Base-by-base conservation (phyloP, 2,113 vertebrate species). In the Chroicocephalus ridibundus region DNA sequence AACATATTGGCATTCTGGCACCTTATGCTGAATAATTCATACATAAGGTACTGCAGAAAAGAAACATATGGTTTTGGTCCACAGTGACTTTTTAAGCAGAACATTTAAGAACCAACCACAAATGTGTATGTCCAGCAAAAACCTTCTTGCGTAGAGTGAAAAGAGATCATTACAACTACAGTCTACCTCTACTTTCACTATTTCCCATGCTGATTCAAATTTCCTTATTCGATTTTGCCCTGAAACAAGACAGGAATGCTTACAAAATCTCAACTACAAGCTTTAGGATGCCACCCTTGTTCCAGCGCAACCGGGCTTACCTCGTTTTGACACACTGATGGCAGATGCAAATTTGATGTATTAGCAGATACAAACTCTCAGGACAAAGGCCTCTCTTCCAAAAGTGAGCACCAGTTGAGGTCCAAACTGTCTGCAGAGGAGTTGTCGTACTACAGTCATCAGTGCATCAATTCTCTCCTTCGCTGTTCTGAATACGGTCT, bases 11-110 rank as follows among this genome's bases (percentile, higher is more conserved):
- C 91, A 92, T 86, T 90, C 93, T 75, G 26, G 88, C 97, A 97
- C 97, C 97, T 97, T 97, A 97, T 97, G 97, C 77, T 96, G 95
- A 97, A 94, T 96, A 97, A 97, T 85, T 97, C 95, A 95, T 96
- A 88, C 85, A 88, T 87, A 97, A 98, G 96, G 94, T 84, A 88
- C 92, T 87, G 97, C 69, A 96, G 96, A 98, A 97, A 96, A 89
- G 95, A 89, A 97, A 94, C 97, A 97, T 96, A 97, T 96, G 96
- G 21, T 96, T 97, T 95, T 83, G 95, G 91, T 95, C 96, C 90
- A 82, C 87, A 51, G 86, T 96, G 94, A 83, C 97, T 97, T 95
- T 76, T 95, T 96, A 94, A 96, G 76, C 54, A 93, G 97, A 97
- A 96, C 79, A 93, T 94, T 96, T 86, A 95, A 95, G 94, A 96